Conservation (phyloP, 2,113 vertebrate species). For the Prochilodus magdalenae region DNA sequence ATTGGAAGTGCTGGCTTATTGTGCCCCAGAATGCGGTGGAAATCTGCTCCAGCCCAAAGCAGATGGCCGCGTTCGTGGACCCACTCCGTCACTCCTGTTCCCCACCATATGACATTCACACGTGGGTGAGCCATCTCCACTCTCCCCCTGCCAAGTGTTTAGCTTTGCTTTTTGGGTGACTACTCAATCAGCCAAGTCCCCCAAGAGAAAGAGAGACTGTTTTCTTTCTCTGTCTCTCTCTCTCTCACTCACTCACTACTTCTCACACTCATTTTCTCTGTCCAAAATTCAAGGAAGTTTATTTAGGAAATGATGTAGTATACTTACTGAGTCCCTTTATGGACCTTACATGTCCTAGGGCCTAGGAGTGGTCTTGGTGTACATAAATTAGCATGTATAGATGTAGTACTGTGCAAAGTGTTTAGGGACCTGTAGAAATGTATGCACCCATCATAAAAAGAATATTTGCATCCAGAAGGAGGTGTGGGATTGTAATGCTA, state of each 20-base stretch:
- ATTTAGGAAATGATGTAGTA: conserved; percentile 6
- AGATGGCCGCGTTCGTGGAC: conserved; percentile 78
- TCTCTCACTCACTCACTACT: not conserved
- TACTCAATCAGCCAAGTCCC: conserved; percentile 74
- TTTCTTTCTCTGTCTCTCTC: conserved; percentile 29
- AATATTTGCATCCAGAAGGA: too few relatives aligned
- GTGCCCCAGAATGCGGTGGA: conserved; percentile 78
- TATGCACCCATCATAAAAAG: too few relatives aligned
- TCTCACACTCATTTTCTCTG: conserved; percentile 1
- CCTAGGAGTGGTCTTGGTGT: not conserved
- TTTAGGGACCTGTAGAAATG: too few relatives aligned
- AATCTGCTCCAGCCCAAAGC: conserved; percentile 79
- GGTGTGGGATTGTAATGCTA: too few relatives aligned
- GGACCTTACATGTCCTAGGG: not conserved
- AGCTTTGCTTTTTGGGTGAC: conserved; percentile 73
- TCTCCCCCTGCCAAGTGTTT: conserved; percentile 68
- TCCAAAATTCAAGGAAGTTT: conserved; percentile 30
- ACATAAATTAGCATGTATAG: not conserved
- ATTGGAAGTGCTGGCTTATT: conserved; percentile 76
- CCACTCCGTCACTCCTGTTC: conserved; percentile 75
- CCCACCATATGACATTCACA: conserved; percentile 80
- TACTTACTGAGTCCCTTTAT: conserved; percentile 37
- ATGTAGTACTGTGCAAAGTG: not conserved
- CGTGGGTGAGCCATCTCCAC: conserved; percentile 73
- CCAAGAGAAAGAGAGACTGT: conserved; percentile 58